Evolutionary conservation across 2,113 vertebrate genomes (phyloP), one percentile per base, ranked within the genome.

Genomic region (Chinchilla lanigera): DNA sequence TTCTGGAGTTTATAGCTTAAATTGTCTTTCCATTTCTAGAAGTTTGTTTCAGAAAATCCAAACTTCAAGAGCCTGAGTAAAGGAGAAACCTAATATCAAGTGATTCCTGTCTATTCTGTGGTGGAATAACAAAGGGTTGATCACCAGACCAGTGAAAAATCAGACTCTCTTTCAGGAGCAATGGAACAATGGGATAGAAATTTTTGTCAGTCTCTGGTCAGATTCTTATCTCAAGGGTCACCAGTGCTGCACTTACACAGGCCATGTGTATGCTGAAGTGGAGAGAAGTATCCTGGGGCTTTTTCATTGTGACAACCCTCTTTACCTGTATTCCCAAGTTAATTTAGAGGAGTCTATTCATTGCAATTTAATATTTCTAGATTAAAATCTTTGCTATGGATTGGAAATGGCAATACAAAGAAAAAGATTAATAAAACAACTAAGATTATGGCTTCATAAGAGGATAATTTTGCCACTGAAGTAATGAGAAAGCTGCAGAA

Each of bases 351-450:
- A 65, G 3, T 92, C 58, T 93, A 20, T 54, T 88, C 17, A 41
- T 71, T 90, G 33, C 17, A 95, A 80, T 33, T n/a, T 90, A 54
- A 13, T 81, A 82, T 60, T 94, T 95, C n/a, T 61, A 80, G n/a
- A 24, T 78, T 93, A 67, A 47, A 90, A 30, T 75, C 86, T 44
- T 61, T 52, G 56, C 12, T 30, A 1, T 78, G 47, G 3, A 28
- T 52, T 90, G 50, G n/a, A 26, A 71, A 5, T 86, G 20, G 14
- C 30, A 94, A 63, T 47, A 7, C 13, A 81, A 90, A 82, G 52
- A 85, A 54, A 95, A 78, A 47, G 35, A 90, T 86, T 58, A 90
- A 81, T 81, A 47, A 92, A 94, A 73, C 47, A 50, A 20, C 17
- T 14, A 71, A 63, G 35, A 60, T 50, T 80, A 78, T 26, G 54